These are phyloP conservation scores for Emys orbicularis DNA, from an alignment of 2,797 vertebrate species.

Conservation along the genomic window DNA sequence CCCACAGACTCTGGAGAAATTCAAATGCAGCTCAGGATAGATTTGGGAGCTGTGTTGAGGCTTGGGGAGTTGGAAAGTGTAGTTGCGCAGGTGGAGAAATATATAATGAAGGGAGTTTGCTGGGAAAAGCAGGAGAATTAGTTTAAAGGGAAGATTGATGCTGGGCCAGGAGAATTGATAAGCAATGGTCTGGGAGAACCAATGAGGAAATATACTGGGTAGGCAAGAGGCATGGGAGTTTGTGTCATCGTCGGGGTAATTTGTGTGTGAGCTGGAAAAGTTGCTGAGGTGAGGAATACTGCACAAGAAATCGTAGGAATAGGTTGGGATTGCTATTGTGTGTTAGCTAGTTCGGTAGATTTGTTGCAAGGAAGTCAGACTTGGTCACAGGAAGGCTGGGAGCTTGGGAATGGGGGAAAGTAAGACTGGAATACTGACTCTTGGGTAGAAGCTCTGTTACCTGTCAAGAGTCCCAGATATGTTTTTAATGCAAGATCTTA, in stretches of 20 bases:
- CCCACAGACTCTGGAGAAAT: not conserved
- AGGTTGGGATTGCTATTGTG: not conserved
- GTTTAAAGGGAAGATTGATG: not conserved
- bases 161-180: not conserved
- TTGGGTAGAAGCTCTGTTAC: not conserved
- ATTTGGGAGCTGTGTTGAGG: not conserved
- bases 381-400: not conserved
- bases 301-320: not conserved
- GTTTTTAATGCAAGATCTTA: not conserved
- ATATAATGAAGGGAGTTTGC: not conserved
- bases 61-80: not conserved
- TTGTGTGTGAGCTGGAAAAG: not conserved
- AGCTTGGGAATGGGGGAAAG: not conserved
- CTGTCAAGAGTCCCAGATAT: not conserved
- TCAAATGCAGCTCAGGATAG: not conserved
- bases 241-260: not conserved
- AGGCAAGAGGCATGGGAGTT: not conserved
- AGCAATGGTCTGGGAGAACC: not conserved
- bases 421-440: not conserved
- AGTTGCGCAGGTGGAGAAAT: no score
- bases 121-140: not conserved
- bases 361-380: not conserved
- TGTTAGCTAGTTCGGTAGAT: not conserved
- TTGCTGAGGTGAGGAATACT: not conserved
- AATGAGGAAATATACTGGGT: not conserved